phyloP scores from a whole-genome alignment of 1,140 invertebrate genomes.

The Mactra quadrangularis region DNA sequence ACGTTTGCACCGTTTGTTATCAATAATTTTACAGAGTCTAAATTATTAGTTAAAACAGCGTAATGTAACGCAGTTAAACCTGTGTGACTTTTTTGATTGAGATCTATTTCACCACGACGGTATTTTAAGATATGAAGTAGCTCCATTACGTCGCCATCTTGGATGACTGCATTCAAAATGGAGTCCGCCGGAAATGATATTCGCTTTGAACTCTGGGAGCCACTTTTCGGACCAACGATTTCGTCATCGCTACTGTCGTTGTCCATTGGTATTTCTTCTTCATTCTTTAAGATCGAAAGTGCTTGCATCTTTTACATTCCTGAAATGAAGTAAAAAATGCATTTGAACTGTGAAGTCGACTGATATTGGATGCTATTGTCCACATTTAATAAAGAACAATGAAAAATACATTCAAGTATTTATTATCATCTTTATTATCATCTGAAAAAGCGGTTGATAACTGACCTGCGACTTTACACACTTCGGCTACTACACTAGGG shows the following conservation, averaged over 20 bases:
- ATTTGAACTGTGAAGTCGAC: no score
- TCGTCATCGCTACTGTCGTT: constrained; percentile 5
- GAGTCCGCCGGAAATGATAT: constrained; percentile 79
- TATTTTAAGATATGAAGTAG: constrained; percentile 69
- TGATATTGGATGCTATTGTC: no score
- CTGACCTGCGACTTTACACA: no score
- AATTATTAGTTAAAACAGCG: constrained; percentile 87
- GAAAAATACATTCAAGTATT: no score
- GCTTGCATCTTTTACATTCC: no score
- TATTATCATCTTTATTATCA: no score
- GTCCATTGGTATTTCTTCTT: no score
- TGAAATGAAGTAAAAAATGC: no score
- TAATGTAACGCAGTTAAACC: constrained; percentile 79
- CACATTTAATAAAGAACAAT: no score
- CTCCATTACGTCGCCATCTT: constrained; percentile 77
- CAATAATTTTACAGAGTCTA: constrained; percentile 99
- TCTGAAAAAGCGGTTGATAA: no score
- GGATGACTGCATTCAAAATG: constrained; percentile 76
- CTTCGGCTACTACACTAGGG: no score
- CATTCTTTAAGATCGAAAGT: no score
- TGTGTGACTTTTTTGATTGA: constrained; percentile 76
- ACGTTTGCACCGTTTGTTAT: constrained; percentile 97
- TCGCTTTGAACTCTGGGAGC: constrained; percentile 4
- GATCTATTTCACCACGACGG: constrained; percentile 64
- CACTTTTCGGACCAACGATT: background rate